Evolutionary conservation across 2,113 vertebrate species (phyloP).

Genomic region (Chaenogobius annularis): DNA sequence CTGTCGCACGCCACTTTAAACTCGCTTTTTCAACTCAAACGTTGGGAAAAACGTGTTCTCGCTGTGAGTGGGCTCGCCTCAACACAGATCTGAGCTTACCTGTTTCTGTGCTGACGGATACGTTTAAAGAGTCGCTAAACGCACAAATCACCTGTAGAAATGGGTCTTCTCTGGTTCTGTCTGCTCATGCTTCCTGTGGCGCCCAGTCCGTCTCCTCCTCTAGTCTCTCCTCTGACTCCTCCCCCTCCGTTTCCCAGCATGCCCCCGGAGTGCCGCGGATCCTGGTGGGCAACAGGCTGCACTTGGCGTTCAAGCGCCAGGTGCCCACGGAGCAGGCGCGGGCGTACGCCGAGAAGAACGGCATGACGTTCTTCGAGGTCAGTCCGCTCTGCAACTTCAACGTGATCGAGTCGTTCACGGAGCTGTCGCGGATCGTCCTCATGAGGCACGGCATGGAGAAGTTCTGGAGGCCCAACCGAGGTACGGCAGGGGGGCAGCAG

Average conservation of each 20-base stretch:
- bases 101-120: no score
- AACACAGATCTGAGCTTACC: no score
- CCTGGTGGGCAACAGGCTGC: slow-evolving; percentile 94
- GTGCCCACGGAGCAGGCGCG: slow-evolving; percentile 96
- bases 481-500: no score
- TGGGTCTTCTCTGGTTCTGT: no score
- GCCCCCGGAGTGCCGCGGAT: slow-evolving; percentile 95
- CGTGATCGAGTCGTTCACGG: slow-evolving; percentile 96
- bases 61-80: no score
- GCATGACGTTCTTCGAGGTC: slow-evolving; percentile 99
- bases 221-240: not conserved
- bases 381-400: slow-evolving; percentile 99
- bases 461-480: slow-evolving; percentile 98
- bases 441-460: slow-evolving; percentile 99
- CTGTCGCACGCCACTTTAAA: no score
- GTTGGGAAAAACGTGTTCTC: no score
- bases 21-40: no score
- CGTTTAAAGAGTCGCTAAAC: no score
- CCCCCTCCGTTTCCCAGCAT: slow-evolving; percentile 75
- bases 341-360: slow-evolving; percentile 94
- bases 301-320: slow-evolving; percentile 95
- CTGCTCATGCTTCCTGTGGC: no score
- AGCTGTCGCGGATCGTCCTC: slow-evolving; percentile 95
- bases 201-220: not conserved
- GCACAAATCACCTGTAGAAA: no score